Base-by-base conservation (phyloP, 2,113 vertebrate genomes). In the Planiliza haematocheilus region DNA sequence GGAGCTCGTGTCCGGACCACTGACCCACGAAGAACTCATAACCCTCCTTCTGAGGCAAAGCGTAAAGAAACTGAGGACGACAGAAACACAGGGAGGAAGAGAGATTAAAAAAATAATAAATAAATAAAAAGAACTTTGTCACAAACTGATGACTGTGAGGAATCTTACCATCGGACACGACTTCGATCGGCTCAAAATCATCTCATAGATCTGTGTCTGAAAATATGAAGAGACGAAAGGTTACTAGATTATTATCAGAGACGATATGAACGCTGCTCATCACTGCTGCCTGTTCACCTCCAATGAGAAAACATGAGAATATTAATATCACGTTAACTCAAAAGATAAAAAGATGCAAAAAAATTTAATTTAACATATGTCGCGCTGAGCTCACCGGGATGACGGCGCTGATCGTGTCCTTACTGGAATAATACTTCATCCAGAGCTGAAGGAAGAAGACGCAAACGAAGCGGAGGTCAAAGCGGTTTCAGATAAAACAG, bases 11-110 rank as follows among this genome's bases (percentile, higher is more conserved):
- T 70, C 93, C 92, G 17, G 96, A 94, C 97, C 98, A 99, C 50
- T 97, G 97, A 66, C 97, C 97, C 70, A 99, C 87, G 17, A 96
- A 98, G 88, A 99, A 99, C 88, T 99, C 97, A 10, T 99, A 99
- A 2, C 97, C 97, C 80, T 97, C 95, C 70, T 93, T 91, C 91
- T 96, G 95, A 67, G 98, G 98, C 79, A 99, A 74, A 14, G 96
- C 95, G 68, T 96, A 99, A 0, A 99, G 93, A 83, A 99, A 99
- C 98, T 99, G 82, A 34, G 12, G 59, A 38, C 36, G 18, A 39
- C 56, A 58, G 24, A 61, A 16, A 76, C 12, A 52, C 3, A 12
- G 6, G 24, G 8, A 8, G 9, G 46, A 7, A 49, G 6, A n/a
- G n/a, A n/a, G n/a, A n/a, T 39, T n/a, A 38, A 49, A 49, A 37